phyloP scores from a whole-genome alignment of 2,888 invertebrate genomes.

The Troglohyphantes excavatus region DNA sequence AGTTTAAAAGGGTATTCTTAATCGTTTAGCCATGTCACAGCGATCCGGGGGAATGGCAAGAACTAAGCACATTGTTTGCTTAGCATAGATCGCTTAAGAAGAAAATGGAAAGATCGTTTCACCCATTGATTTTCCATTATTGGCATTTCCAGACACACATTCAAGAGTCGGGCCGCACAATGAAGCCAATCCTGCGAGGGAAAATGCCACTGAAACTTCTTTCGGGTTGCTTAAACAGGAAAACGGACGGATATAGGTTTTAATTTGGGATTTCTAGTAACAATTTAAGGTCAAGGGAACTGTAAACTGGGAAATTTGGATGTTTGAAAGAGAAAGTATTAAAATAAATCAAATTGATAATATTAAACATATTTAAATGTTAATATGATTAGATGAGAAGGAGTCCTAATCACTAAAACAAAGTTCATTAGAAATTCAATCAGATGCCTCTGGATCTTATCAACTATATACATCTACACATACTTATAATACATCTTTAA shows the following conservation, averaged over 20 bases:
- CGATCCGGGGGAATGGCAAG: background rate
- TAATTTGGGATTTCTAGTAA: slow-evolving; percentile 27
- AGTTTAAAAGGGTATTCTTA: slow-evolving; percentile 56
- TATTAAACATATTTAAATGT: too few relatives aligned
- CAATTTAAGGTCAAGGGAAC: slow-evolving; percentile 11
- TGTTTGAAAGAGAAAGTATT: too few relatives aligned
- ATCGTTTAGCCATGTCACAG: slow-evolving; percentile 63
- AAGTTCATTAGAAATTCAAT: too few relatives aligned
- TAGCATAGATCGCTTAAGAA: slow-evolving; percentile 61
- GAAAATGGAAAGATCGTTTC: slow-evolving; percentile 69
- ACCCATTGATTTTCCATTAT: slow-evolving; percentile 69
- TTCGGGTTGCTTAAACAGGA: slow-evolving; percentile 9
- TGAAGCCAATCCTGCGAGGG: slow-evolving; percentile 45
- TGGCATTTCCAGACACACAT: slow-evolving; percentile 65
- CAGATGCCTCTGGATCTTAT: too few relatives aligned
- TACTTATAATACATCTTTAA: too few relatives aligned
- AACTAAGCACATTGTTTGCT: slow-evolving; percentile 61
- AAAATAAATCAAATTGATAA: too few relatives aligned
- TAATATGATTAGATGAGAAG: too few relatives aligned
- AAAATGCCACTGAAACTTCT: slow-evolving; percentile 22
- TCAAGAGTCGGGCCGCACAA: slow-evolving; percentile 52
- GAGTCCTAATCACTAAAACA: too few relatives aligned
- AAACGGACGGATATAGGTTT: slow-evolving; percentile 14
- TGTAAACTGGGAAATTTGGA: too few relatives aligned
- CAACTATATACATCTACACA: too few relatives aligned